Conservation (phyloP, 2,888 invertebrate species). For the Chrysotoxum bicinctum region DNA sequence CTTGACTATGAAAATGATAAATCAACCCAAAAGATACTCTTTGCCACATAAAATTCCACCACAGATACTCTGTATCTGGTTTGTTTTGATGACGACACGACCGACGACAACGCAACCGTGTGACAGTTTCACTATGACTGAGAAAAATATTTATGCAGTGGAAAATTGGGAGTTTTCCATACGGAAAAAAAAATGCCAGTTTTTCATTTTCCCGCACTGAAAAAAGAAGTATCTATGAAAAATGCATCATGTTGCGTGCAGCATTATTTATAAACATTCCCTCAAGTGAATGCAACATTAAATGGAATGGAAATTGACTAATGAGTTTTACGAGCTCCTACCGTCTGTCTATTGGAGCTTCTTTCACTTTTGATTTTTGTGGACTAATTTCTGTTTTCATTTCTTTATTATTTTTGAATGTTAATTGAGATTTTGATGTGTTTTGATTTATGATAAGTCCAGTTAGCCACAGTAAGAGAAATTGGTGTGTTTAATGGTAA, state of each 20-base stretch:
- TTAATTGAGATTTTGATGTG: conserved; percentile 35
- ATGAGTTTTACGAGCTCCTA: conserved; percentile 13
- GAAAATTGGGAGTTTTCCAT: conserved; percentile 62
- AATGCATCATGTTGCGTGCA: conserved; percentile 65
- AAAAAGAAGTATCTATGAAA: background rate
- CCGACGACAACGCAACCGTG: conserved; percentile 17
- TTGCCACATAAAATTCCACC: background rate
- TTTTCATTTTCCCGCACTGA: background rate
- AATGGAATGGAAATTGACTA: background rate
- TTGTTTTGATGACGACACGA: conserved; percentile 8
- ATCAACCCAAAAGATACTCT: conserved; percentile 29
- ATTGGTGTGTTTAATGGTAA: conserved; percentile 59
- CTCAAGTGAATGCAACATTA: conserved; percentile 35
- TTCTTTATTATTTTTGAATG: conserved; percentile 12
- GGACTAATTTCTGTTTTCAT: background rate
- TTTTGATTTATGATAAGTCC: conserved; percentile 65
- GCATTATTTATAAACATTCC: conserved; percentile 49
- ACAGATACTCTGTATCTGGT: conserved; percentile 3
- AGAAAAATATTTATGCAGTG: background rate
- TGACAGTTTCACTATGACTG: conserved; percentile 64
- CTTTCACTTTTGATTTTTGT: conserved; percentile 36
- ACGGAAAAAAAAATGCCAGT: background rate
- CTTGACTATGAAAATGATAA: background rate
- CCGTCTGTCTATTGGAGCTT: conserved; percentile 11
- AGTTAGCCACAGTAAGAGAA: conserved; percentile 22